Percentiles rank a stretch among this genome's conserved stretches.
phyloP scores from a whole-genome alignment of 2,113 vertebrate species.

The Halichoerus grypus region DNA sequence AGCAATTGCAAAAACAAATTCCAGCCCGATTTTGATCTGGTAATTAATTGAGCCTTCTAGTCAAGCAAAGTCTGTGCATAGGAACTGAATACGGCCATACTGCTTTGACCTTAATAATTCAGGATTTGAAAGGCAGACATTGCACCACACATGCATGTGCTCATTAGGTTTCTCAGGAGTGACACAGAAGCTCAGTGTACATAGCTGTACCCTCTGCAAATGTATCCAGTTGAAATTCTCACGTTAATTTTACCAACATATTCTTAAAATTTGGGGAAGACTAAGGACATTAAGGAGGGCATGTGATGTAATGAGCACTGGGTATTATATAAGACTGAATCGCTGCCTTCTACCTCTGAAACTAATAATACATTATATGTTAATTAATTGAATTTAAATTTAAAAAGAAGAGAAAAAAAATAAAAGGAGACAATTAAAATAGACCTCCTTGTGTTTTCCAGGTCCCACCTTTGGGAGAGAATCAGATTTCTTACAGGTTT shows the following conservation, averaged over 20 bases:
- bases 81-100: conserved; percentile 41
- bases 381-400: not conserved
- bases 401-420: not conserved
- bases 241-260: not conserved
- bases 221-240: not conserved
- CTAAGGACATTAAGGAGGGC: not conserved
- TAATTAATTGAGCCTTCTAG: conserved; percentile 80
- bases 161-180: not conserved
- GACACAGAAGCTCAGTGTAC: not conserved
- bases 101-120: conserved; percentile 69
- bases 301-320: not conserved
- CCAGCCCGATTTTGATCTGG: conserved; percentile 74
- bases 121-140: conserved; percentile 55
- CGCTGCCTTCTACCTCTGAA: not conserved
- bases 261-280: not conserved
- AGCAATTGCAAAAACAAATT: conserved; percentile 81
- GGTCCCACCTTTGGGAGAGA: not conserved
- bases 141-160: not conserved
- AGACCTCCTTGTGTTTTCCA: not conserved
- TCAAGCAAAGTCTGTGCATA: conserved; percentile 42
- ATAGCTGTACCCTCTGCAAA: fast-evolving
- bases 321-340: not conserved
- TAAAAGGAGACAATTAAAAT: not conserved
- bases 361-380: not conserved
- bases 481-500: not conserved